These are phyloP conservation scores for Habroteleia sp. DNA, from an alignment of 2,888 invertebrate genomes.

Conservation along the genomic window DNA sequence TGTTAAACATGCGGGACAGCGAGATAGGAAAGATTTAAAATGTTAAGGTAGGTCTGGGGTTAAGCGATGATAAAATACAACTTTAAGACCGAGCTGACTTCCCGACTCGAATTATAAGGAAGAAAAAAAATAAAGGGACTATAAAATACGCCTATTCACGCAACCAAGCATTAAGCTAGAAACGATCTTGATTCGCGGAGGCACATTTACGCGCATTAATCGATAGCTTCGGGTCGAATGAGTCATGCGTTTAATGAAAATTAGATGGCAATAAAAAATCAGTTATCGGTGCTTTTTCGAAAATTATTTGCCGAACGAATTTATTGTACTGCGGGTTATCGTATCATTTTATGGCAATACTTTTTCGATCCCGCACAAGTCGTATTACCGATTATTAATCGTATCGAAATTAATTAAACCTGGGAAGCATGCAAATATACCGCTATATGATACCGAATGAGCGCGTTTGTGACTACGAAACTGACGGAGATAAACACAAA, in stretches of 20 bases:
- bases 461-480: conserved; percentile 51
- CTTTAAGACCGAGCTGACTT: conserved; percentile 77
- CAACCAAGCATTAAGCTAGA: conserved; percentile 35
- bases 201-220: conserved; percentile 23
- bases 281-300: conserved; percentile 35
- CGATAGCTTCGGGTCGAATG: conserved; percentile 20
- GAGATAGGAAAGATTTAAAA: conserved; percentile 80
- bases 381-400: conserved; percentile 77
- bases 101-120: conserved; percentile 74
- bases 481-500: conserved; percentile 61
- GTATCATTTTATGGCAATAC: conserved; percentile 41
- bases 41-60: conserved; percentile 79
- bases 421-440: conserved; percentile 79
- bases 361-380: conserved; percentile 44
- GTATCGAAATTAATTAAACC: conserved; percentile 80
- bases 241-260: conserved; percentile 40
- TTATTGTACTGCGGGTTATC: conserved; percentile 49
- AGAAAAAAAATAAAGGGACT: conserved; percentile 37
- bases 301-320: conserved; percentile 41
- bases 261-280: conserved; percentile 31
- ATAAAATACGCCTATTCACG: conserved; percentile 55
- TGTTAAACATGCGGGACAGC: conserved; percentile 68
- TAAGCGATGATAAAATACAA: conserved; percentile 81
- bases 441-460: conserved; percentile 74
- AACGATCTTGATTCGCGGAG: conserved; percentile 34